These are phyloP conservation scores for Frieseomelitta varia DNA, from an alignment of 1,140 invertebrate genomes.

Conservation along the genomic window DNA sequence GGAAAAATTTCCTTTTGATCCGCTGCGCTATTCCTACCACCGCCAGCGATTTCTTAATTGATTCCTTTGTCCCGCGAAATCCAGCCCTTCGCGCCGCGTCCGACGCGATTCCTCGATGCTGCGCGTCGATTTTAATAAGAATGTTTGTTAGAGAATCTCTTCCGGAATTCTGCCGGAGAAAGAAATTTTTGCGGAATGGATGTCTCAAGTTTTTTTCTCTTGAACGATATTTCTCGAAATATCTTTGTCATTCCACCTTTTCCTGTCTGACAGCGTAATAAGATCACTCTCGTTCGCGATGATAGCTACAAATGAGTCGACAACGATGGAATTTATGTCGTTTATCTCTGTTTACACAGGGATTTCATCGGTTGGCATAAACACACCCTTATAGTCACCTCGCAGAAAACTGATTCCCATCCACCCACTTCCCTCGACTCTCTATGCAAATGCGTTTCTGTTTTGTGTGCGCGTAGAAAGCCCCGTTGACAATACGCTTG, in stretches of 20 bases:
- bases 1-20: conserved; percentile 61
- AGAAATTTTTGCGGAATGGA: too few species aligned
- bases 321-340: conserved; percentile 46
- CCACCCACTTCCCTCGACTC: conserved; percentile 35
- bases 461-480: conserved; percentile 74
- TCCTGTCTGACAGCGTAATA: background rate
- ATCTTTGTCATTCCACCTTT: background rate
- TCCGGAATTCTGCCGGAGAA: background rate
- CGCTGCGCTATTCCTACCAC: conserved; percentile 32
- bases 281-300: background rate
- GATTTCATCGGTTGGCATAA: conserved; percentile 58
- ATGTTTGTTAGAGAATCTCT: background rate
- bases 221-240: too few species aligned
- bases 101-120: background rate
- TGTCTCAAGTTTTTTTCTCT: too few species aligned
- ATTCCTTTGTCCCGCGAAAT: conserved; percentile 46
- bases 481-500: conserved; percentile 70
- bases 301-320: background rate
- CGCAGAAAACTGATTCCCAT: conserved; percentile 66
- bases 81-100: too few species aligned
- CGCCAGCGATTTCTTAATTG: conserved; percentile 64
- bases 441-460: conserved; percentile 72
- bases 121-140: background rate
- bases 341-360: conserved; percentile 8
- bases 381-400: conserved; percentile 52